Conservation (phyloP, 1,140 invertebrate species). For the Heliconius eleuchia region DNA sequence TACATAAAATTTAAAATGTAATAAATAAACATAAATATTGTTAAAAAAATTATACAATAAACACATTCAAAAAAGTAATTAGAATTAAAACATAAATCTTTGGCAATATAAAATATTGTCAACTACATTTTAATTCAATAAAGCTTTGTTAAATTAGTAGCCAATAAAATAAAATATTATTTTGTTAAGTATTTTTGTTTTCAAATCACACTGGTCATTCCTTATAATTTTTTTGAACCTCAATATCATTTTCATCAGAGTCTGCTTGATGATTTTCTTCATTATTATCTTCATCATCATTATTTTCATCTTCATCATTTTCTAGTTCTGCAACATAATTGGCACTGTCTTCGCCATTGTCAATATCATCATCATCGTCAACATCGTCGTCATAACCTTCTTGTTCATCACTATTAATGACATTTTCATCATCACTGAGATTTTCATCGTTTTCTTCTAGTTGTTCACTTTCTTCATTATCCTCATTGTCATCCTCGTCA, state of each 20-base stretch:
- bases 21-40: conserved; percentile 1
- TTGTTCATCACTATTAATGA: not conserved
- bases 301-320: conserved; percentile 33
- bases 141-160: conserved; percentile 53
- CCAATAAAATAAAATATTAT: conserved; percentile 47
- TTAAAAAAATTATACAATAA: not conserved
- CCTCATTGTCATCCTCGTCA: conserved; percentile 55
- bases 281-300: conserved; percentile 40
- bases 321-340: not conserved
- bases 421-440: not conserved
- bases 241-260: conserved; percentile 39
- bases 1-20: not conserved
- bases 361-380: not conserved
- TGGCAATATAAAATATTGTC: conserved; percentile 26
- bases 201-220: conserved; percentile 47
- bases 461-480: conserved; percentile 35
- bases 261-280: conserved; percentile 47
- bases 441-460: conserved; percentile 53
- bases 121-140: conserved; percentile 19
- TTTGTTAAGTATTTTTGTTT: conserved; percentile 23
- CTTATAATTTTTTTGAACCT: conserved; percentile 48
- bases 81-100: conserved; percentile 8
- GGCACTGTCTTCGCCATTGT: not conserved
- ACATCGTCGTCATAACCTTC: not conserved
- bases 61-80: conserved; percentile 16